Evolutionary conservation across 2,888 invertebrate species (phyloP), one percentile per base, ranked within the genome.

Genomic region (Laspeyria flexula): DNA sequence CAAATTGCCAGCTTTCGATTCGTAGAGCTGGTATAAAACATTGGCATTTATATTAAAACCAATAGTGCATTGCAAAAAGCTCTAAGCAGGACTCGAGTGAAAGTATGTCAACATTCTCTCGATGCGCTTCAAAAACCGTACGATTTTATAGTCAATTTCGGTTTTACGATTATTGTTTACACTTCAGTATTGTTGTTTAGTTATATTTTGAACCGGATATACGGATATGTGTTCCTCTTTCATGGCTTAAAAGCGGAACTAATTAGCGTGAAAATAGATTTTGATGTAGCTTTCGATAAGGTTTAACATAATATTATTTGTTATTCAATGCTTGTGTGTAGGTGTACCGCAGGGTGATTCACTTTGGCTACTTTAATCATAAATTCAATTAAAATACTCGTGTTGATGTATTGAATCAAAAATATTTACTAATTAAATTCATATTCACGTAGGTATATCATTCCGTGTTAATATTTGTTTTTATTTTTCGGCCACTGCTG

Each of bases 11-110:
- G 16, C 31, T 31, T 21, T 13, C 33, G 2, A 23, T 21, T n/a
- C n/a, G n/a, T n/a, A n/a, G n/a, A n/a, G n/a, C n/a, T n/a, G n/a
- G n/a, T n/a, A n/a, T n/a, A n/a, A n/a, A n/a, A 48, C 37, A 29
- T 41, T 48, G 37, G 45, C 53, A 42, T 45, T 43, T 43, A 18
- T 40, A 15, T 21, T 53, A 18, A n/a, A 45, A 45, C 39, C 29
- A 56, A 56, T 49, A 46, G 48, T 53, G 40, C 50, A 53, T 52
- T 43, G 38, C 47, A 57, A 63, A 56, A 56, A 65, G 48, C 39
- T 60, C 43, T 39, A 56, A 50, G 21, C 53, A 63, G 48, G 45
- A 53, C 35, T 58, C 11, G 1, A 45, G 50, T 35, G 50, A 66
- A 66, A 66, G 55, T 62, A 11, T 51, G 43, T 37, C 54, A 49